These are phyloP conservation scores for Oenanthe oenanthe DNA, from an alignment of 2,113 vertebrate species.

Conservation along the genomic window DNA sequence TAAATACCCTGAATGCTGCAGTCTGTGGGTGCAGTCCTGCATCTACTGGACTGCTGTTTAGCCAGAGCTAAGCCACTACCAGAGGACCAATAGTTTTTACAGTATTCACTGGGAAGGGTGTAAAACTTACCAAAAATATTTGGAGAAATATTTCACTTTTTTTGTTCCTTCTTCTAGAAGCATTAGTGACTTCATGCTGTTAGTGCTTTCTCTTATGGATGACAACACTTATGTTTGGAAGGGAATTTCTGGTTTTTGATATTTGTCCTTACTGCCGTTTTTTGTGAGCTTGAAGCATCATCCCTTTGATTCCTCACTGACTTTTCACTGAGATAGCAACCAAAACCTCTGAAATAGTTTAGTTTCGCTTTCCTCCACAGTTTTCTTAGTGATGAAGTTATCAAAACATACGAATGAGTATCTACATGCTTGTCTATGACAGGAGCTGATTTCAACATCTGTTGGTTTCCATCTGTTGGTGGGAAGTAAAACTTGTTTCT, in stretches of 20 bases:
- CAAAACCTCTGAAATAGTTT: background rate
- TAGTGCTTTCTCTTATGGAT: background rate
- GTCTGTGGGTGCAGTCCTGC: background rate
- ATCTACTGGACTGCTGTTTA: background rate
- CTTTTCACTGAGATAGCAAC: background rate
- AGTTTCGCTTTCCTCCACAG: background rate
- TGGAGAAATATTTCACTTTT: background rate
- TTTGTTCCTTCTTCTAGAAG: background rate
- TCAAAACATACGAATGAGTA: background rate
- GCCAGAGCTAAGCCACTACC: background rate
- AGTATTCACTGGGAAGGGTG: background rate
- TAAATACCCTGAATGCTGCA: background rate
- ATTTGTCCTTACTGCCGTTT: background rate
- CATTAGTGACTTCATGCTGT: background rate
- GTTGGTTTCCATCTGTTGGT: conserved; percentile 34
- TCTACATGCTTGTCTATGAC: background rate
- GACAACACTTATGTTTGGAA: background rate
- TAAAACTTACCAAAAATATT: background rate
- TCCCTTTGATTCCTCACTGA: background rate
- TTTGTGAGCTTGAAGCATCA: background rate
- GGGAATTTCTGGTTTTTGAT: background rate
- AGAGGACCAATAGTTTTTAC: background rate
- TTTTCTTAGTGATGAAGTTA: conserved; percentile 14
- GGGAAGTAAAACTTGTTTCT: background rate
- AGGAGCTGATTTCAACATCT: conserved; percentile 12